Percentiles rank a stretch among this genome's conserved stretches.
These are phyloP conservation scores for Bugulina stolonifera DNA, from an alignment of 2,888 invertebrate species.

Conservation along the genomic window DNA sequence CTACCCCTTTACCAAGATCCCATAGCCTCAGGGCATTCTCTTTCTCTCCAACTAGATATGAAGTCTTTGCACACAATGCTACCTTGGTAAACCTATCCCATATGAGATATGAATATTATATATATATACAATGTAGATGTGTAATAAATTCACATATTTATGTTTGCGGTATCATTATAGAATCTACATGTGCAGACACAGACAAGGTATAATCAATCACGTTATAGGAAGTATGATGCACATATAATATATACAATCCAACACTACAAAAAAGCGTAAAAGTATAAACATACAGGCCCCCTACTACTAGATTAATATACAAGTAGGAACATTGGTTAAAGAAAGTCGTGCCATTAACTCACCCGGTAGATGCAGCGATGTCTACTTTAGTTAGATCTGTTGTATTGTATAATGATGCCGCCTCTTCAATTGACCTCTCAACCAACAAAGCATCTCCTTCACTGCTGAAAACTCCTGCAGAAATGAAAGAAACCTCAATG, in stretches of 20 bases:
- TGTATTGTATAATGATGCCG: not conserved
- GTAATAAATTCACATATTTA: too few relatives aligned
- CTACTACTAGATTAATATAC: not conserved
- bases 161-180: too few relatives aligned
- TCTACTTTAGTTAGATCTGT: slow-evolving; percentile 1
- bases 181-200: too few relatives aligned
- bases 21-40: not conserved
- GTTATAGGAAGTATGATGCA: too few relatives aligned
- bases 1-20: not conserved
- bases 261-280: too few relatives aligned
- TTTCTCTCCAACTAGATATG: slow-evolving; percentile 8
- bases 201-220: too few relatives aligned
- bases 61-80: not conserved
- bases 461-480: not conserved
- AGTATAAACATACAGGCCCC: not conserved
- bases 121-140: too few relatives aligned
- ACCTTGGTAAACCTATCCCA: not conserved
- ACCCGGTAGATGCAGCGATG: not conserved
- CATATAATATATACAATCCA: too few relatives aligned
- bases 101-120: too few relatives aligned
- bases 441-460: not conserved
- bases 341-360: not conserved
- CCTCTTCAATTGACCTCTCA: not conserved
- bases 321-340: not conserved
- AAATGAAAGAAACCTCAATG: not conserved